A percentile compares a stretch with the other conserved stretches of the same genome.
These are phyloP conservation scores for Mobula birostris DNA, from an alignment of 2,113 vertebrate genomes.

Conservation along the genomic window DNA sequence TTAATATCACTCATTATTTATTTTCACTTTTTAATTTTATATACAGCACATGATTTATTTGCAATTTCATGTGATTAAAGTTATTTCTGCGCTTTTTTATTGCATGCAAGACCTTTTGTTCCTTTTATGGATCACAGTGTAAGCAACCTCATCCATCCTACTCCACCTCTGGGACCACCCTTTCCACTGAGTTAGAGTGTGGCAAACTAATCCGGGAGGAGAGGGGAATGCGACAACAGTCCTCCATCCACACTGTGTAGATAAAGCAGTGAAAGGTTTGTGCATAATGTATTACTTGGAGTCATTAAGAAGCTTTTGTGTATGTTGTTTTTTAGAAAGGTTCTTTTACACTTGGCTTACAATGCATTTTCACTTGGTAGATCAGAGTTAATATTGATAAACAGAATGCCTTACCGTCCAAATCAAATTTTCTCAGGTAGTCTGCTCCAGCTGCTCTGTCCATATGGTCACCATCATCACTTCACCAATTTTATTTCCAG, in stretches of 20 bases:
- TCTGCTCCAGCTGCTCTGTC: not conserved
- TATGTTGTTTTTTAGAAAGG: not conserved
- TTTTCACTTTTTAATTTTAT: conserved; percentile 42
- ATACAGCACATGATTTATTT: conserved; percentile 41
- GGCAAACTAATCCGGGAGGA: conserved; percentile 80
- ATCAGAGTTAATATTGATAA: not conserved
- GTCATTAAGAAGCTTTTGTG: not conserved
- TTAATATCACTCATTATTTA: conserved; percentile 46
- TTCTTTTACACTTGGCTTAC: no score
- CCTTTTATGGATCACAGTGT: conserved; percentile 83
- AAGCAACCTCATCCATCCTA: conserved; percentile 76
- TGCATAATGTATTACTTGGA: conserved; percentile 39
- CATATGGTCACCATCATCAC: not conserved
- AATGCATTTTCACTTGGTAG: not conserved
- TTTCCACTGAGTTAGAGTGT: conserved; percentile 89
- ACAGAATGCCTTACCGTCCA: not conserved
- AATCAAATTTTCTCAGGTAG: not conserved
- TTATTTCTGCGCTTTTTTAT: conserved; percentile 49
- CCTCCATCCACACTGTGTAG: conserved; percentile 64
- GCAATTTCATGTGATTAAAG: conserved; percentile 39
- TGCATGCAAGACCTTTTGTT: conserved; percentile 91
- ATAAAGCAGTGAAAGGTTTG: conserved; percentile 60
- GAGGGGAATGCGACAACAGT: conserved; percentile 57
- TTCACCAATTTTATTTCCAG: not conserved
- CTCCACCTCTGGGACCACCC: conserved; percentile 80